These are phyloP conservation scores for Passer domesticus DNA, from an alignment of 2,113 vertebrate genomes.

Conservation along the genomic window DNA sequence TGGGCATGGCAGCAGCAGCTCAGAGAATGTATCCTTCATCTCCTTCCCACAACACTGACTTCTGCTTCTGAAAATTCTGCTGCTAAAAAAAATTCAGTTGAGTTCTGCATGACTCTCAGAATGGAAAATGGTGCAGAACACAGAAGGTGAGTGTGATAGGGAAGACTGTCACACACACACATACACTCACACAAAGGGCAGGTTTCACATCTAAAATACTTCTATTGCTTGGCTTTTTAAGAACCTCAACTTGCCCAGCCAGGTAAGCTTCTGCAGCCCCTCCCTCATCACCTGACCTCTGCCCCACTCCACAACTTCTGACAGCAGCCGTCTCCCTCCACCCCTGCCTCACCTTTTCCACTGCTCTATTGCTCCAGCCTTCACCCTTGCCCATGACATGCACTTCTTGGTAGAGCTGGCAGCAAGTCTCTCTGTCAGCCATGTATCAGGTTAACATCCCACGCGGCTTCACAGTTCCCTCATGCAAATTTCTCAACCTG, in stretches of 20 bases:
- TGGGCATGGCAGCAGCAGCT: neutral
- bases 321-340: neutral
- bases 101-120: neutral
- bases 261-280: neutral
- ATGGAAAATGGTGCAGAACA: neutral
- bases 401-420: neutral
- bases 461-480: neutral
- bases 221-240: neutral
- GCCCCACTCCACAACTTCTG: neutral
- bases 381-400: accelerated
- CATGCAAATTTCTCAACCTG: neutral
- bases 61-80: neutral
- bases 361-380: neutral
- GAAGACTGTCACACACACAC: neutral
- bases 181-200: neutral
- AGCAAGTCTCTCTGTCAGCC: neutral
- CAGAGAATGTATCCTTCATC: neutral
- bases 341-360: neutral
- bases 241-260: neutral
- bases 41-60: neutral
- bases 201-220: neutral
- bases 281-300: neutral
- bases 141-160: neutral
- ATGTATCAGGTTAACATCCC: neutral
- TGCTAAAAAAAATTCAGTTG: neutral